Conservation (phyloP, 37 sponge, comb jelly and placozoan genomes). For the Lycopodina hypogea region DNA sequence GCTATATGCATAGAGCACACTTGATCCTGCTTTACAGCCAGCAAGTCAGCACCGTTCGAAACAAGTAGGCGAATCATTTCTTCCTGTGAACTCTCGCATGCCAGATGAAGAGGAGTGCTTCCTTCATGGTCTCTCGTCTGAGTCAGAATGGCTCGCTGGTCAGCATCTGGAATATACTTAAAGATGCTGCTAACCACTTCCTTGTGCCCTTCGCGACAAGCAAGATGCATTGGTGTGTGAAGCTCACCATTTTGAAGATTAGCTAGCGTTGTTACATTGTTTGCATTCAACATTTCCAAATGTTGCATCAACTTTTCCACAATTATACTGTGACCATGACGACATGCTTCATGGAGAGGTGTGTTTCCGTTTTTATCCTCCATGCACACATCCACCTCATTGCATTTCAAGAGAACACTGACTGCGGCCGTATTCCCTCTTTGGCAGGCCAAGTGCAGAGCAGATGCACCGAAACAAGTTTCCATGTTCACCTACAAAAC, state of each 20-base stretch:
- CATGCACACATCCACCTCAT: constrained; percentile 11
- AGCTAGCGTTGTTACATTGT: too few species aligned
- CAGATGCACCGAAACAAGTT: constrained; percentile 57
- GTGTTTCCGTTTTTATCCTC: constrained; percentile 67
- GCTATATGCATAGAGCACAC: constrained; percentile 83
- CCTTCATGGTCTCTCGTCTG: constrained; percentile 43
- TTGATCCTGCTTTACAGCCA: constrained; percentile 39
- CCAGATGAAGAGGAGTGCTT: constrained; percentile 78
- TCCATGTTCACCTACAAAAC: constrained; percentile 13
- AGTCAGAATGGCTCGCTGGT: constrained; percentile 20
- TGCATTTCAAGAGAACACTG: constrained; percentile 30
- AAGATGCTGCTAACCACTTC: constrained; percentile 68
- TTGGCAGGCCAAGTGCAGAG: constrained; percentile 80
- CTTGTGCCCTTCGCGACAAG: constrained; percentile 68
- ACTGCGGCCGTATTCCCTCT: constrained; percentile 70
- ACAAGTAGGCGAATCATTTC: constrained; percentile 67
- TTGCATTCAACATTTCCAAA: neutral
- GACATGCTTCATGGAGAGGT: constrained; percentile 85
- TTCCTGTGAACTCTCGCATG: constrained; percentile 71
- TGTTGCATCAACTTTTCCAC: constrained; percentile 55
- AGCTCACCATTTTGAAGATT: constrained; percentile 5
- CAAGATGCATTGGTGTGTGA: constrained; percentile 68
- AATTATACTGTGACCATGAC: constrained; percentile 43
- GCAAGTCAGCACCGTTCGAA: constrained; percentile 38
- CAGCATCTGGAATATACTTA: constrained; percentile 3